Evolutionary conservation across 2,888 invertebrate genomes (phyloP), one percentile per base, ranked within the genome.

Genomic region (Torymus aiolomorphi): DNA sequence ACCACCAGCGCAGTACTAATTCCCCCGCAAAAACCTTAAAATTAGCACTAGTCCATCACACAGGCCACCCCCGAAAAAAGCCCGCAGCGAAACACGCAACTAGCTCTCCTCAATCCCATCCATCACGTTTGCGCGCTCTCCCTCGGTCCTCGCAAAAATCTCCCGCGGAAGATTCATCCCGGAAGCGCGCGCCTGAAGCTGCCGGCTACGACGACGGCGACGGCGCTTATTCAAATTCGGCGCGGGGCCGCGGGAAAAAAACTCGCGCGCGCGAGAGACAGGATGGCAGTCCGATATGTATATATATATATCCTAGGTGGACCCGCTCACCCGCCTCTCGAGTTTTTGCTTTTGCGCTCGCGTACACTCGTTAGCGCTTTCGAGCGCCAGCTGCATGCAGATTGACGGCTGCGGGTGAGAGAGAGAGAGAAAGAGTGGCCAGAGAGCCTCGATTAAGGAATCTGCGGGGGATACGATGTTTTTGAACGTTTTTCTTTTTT

Each of bases 321-420:
- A 42, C 42, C 8, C 73, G 31, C 72, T 51, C 10, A 42, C 42
- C 8, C 73, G 31, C 72, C 59, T 8, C 14, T 18, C 24, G 52
- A 56, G 42, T 73, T 74, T 74, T 69, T 63, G 62, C 61, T 51
- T 57, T 54, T 62, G 57, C 65, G 59, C 52, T 10, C 16, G 16
- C 24, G 16, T 56, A 12, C 52, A 74, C 80, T 80, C 80, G 80
- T 80, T 78, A 80, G 78, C 80, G 66, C 61, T 65, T 73, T 24
- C 76, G 54, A 16, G 66, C 73, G 24, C 31, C 73, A 20, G 80
- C 80, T 80, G 80, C 80, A 74, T 72, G 80, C 72, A 76, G 76
- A 79, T 79, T 70, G 69, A 74, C 63, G 24, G 10, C 14, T 24
- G 56, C 16, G 16, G 20, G 56, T 16, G 11, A 16, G 24, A n/a